Conservation (phyloP, 2,797 vertebrate genomes). For the Anas capensis region DNA sequence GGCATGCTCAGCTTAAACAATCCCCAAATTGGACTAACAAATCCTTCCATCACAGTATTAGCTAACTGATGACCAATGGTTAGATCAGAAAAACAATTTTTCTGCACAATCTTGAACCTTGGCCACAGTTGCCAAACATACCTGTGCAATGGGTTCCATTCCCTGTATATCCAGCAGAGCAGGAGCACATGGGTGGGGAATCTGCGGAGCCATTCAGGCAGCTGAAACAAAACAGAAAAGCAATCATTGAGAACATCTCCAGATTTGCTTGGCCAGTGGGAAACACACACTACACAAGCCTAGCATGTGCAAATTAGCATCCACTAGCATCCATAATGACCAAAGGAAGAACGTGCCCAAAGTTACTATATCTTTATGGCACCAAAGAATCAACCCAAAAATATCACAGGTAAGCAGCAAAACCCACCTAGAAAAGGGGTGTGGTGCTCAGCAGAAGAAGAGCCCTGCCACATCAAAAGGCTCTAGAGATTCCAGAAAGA, state of each 20-base stretch:
- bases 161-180: conserved; percentile 89
- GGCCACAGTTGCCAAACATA: conserved; percentile 38
- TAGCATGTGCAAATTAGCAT: background rate
- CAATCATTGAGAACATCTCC: background rate
- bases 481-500: background rate
- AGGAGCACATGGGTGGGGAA: conserved; percentile 81
- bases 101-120: background rate
- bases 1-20: background rate
- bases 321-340: background rate
- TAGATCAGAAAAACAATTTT: background rate
- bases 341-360: background rate
- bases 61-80: background rate
- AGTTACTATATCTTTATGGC: background rate
- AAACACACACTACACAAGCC: background rate
- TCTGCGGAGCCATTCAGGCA: conserved; percentile 82
- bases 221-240: conserved; percentile 76
- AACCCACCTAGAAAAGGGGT: background rate
- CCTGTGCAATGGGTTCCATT: conserved; percentile 91
- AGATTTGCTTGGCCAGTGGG: accelerated
- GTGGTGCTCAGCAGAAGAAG: background rate
- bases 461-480: background rate
- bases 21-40: background rate
- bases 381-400: background rate
- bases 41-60: background rate
- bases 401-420: background rate